Evolutionary conservation across 1,140 invertebrate species (phyloP).

Genomic region (Apis mellifera): DNA sequence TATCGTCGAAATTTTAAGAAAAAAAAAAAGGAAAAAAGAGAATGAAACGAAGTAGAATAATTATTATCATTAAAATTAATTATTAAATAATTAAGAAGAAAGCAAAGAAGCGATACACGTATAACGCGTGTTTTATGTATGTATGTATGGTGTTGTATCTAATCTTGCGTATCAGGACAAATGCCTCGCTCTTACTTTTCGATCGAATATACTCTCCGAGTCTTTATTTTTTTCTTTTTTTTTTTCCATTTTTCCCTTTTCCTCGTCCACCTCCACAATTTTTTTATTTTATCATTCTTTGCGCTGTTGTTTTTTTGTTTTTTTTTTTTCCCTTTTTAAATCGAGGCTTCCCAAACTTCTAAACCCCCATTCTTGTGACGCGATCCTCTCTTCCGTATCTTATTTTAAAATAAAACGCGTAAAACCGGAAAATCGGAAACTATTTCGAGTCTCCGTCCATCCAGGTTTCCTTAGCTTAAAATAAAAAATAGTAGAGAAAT

Average conservation of each 20-base stretch:
- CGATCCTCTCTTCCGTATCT: background rate
- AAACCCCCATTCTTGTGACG: background rate
- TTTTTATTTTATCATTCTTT: background rate
- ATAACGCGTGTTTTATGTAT: background rate
- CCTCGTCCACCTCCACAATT: slow-evolving; percentile 52
- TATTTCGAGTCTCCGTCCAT: no score
- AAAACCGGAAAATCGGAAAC: background rate
- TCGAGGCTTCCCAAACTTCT: slow-evolving; percentile 23
- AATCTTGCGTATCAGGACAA: background rate
- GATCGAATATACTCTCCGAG: background rate
- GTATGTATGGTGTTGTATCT: background rate
- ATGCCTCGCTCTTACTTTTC: slow-evolving; percentile 18
- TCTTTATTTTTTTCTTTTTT: background rate
- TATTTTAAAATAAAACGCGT: background rate
- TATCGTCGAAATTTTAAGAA: slow-evolving; percentile 4
- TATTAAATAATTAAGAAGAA: background rate
- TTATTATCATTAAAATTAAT: background rate
- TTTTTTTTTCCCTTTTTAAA: background rate
- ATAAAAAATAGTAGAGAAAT: background rate
- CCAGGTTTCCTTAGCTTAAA: background rate
- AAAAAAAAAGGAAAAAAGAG: background rate
- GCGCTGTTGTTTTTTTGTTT: background rate
- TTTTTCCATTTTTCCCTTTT: background rate
- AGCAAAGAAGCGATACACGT: slow-evolving; percentile 14
- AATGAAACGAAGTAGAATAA: slow-evolving; percentile 6